Evolutionary conservation across 2,888 invertebrate genomes (phyloP).

Genomic region (Ctenicera cuprea): DNA sequence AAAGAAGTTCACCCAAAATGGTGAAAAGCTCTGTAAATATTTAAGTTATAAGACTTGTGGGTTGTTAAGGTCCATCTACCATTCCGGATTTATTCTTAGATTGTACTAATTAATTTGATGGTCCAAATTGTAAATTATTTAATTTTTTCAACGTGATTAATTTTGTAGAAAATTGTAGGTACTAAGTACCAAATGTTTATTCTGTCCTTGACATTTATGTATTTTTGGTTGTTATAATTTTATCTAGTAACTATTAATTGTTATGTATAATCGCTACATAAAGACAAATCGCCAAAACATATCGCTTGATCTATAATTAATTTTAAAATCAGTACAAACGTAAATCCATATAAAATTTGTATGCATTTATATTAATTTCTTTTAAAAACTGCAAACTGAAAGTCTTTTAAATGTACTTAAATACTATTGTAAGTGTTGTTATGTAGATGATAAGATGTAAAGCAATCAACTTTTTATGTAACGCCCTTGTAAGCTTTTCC

Average conservation of each 20-base stretch:
- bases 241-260: constrained; percentile 1
- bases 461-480: constrained; percentile 7
- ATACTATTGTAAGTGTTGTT: constrained; percentile 18
- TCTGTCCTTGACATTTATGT: no score
- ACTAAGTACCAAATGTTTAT: constrained; percentile 22
- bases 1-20: constrained; percentile 83
- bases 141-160: neutral
- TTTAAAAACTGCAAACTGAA: neutral
- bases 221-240: neutral
- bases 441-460: constrained; percentile 17
- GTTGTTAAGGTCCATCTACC: constrained; percentile 5
- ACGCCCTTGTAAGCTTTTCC: constrained; percentile 3
- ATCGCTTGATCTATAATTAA: constrained; percentile 13
- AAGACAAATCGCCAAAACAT: constrained; percentile 36
- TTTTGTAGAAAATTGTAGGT: constrained; percentile 24
- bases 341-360: neutral
- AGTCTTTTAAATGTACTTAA: constrained; percentile 25
- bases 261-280: constrained; percentile 17
- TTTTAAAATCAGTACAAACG: constrained; percentile 19
- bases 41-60: neutral
- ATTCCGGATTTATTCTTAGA: neutral
- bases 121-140: constrained; percentile 3
- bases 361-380: neutral
- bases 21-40: constrained; percentile 69
- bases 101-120: neutral